Evolutionary conservation across 2,113 vertebrate species (phyloP).

Genomic region (Syrmaticus mikado): DNA sequence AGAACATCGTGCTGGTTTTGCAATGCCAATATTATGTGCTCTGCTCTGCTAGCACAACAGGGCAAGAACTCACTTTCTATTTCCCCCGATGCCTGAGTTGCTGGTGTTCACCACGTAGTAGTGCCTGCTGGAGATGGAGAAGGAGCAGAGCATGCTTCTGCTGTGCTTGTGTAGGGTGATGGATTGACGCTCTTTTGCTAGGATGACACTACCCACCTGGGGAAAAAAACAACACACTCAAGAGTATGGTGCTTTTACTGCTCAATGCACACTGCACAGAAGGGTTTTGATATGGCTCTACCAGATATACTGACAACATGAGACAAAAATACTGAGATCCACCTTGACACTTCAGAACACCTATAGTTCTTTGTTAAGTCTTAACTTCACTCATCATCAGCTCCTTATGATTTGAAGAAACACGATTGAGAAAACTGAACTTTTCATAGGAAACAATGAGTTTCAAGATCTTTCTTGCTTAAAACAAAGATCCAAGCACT

Average conservation of each 20-base stretch:
- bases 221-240: not conserved
- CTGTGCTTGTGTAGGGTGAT: not conserved
- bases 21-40: accelerated
- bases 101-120: not conserved
- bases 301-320: not conserved
- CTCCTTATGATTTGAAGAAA: not conserved
- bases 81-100: not conserved
- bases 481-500: not conserved
- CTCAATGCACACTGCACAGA: not conserved
- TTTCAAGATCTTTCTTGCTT: not conserved
- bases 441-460: not conserved
- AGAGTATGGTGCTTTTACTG: not conserved
- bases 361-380: not conserved
- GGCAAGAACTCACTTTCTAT: not conserved
- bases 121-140: not conserved
- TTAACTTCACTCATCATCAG: not conserved
- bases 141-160: not conserved
- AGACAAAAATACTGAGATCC: not conserved
- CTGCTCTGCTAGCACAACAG: accelerated
- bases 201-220: not conserved
- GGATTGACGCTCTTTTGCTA: not conserved
- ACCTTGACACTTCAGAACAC: not conserved
- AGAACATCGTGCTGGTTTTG: not conserved
- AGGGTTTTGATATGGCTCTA: not conserved
- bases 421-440: not conserved